A percentile compares a stretch with the other conserved stretches of the same genome.
Evolutionary conservation across 2,888 invertebrate species (phyloP).

Genomic region (Noctua janthe): DNA sequence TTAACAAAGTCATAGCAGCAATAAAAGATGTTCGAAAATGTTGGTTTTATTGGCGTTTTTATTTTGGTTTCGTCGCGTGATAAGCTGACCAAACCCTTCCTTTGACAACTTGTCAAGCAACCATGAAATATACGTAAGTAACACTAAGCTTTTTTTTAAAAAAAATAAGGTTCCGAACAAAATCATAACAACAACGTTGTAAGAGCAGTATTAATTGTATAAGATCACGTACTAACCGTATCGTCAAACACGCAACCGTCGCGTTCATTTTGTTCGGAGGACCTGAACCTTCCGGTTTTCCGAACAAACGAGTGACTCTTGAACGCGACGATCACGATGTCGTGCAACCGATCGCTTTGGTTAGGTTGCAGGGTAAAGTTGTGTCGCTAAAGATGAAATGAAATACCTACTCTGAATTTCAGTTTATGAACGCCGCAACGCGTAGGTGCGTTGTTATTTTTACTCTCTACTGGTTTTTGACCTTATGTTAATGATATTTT

Average conservation of each 20-base stretch:
- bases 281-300: neutral
- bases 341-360: neutral
- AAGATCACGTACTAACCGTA: neutral
- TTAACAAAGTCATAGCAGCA: too few relatives aligned
- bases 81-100: neutral
- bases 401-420: conserved; percentile 1
- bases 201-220: neutral
- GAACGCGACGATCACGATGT: neutral
- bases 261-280: neutral
- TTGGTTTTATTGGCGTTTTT: neutral
- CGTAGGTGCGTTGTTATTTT: neutral
- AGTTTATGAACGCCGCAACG: neutral
- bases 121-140: neutral
- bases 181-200: neutral
- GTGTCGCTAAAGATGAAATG: neutral
- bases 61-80: neutral
- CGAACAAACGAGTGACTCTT: neutral
- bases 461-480: neutral
- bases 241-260: neutral
- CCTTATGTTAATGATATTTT: neutral
- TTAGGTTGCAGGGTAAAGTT: neutral
- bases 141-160: neutral
- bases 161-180: neutral
- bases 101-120: neutral
- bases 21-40: neutral